Base-by-base conservation (phyloP, 2,797 vertebrate species). In the Parauchenoglanis punctatus region DNA sequence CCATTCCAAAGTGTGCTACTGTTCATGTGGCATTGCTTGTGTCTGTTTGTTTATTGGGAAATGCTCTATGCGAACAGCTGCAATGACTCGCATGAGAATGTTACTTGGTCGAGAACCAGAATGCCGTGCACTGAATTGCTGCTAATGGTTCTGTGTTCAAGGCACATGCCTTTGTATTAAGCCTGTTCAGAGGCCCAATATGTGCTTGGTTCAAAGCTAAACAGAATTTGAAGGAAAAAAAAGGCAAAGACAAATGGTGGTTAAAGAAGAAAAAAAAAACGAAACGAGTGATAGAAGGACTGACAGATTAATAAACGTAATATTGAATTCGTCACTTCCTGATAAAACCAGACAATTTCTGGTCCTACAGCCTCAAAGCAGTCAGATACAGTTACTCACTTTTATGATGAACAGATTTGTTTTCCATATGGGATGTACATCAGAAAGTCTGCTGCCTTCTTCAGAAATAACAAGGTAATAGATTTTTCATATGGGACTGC, bases 61-160 rank as follows among this genome's bases (percentile, higher is more conserved):
- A 94, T 94, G 94, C 86, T 91, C 75, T 89, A 46, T 28, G 70
- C 84, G 92, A 89, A 95, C 95, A 96, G 95, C 95, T 96, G 95
- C 95, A 93, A 87, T 88, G 82, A 83, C 88, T 89, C 86, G 87
- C 86, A 90, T 83, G 78, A 89, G 94, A 93, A 93, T 93, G 92
- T 89, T 89, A 54, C 91, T 90, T 89, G 91, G 91, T 87, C 83
- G 76, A 83, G 86, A 78, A 90, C 91, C 91, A 92, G 91, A 83
- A 86, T 90, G 78, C 28, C 77, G 49, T 90, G 81, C 87, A 85
- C 67, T 86, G 86, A 65, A 92, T 89, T 89, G 88, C 85, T 91
- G 91, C 88, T 91, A 91, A 90, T 89, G 88, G 76, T 81, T 89
- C 86, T 85, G 86, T 82, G 82, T 89, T 90, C 59, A 84, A 31